These are phyloP conservation scores for Eptesicus fuscus DNA, from an alignment of 2,113 vertebrate genomes.

Conservation along the genomic window DNA sequence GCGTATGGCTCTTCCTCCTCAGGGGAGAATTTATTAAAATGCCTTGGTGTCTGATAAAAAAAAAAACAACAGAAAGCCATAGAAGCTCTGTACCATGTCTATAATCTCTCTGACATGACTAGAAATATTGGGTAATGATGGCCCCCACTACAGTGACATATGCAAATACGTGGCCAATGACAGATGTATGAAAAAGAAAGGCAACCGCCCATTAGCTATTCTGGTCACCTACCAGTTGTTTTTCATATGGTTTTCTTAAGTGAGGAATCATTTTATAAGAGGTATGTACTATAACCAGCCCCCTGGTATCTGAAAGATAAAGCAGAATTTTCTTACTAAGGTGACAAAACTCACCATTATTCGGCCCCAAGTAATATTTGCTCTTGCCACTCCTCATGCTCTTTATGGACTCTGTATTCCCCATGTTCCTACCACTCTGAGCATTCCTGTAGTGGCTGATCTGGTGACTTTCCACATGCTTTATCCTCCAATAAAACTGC, in stretches of 20 bases:
- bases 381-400: background rate
- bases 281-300: background rate
- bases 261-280: background rate
- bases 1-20: background rate
- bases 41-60: background rate
- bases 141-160: accelerated
- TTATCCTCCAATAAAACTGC: background rate
- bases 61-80: background rate
- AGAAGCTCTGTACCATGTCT: background rate
- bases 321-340: background rate
- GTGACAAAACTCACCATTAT: background rate
- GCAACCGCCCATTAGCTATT: background rate
- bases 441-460: accelerated
- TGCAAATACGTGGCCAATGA: background rate
- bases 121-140: background rate
- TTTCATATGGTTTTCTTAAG: background rate
- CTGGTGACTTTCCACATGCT: background rate
- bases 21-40: background rate
- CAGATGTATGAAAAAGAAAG: background rate
- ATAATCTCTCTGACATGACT: background rate
- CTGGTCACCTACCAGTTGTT: background rate
- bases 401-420: background rate
- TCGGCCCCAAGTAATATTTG: accelerated
- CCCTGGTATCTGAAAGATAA: background rate
- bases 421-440: background rate